Evolutionary conservation across 2,888 invertebrate genomes (phyloP).

Genomic region (Parochlus steinenii): DNA sequence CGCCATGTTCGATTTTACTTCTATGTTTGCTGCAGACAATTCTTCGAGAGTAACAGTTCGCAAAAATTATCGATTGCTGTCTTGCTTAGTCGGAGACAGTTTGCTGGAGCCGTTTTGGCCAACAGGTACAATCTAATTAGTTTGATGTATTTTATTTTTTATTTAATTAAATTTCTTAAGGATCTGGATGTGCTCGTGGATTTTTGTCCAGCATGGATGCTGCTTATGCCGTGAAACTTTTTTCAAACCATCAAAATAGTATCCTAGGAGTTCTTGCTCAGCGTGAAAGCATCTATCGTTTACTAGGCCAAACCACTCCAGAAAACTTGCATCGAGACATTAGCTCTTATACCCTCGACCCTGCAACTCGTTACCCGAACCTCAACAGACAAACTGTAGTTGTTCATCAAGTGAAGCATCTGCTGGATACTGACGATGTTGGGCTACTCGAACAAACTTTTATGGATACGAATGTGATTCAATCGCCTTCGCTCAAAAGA

Average conservation of each 20-base stretch:
- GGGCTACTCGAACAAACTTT: constrained; percentile 35
- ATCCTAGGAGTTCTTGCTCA: constrained; percentile 74
- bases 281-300: constrained; percentile 74
- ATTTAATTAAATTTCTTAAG: too few relatives aligned
- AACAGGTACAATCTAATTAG: too few relatives aligned
- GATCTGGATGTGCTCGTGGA: constrained; percentile 94
- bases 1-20: constrained; percentile 98
- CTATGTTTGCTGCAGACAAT: constrained; percentile 95
- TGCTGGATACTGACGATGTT: constrained; percentile 56
- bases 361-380: constrained; percentile 72
- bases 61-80: constrained; percentile 62
- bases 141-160: too few relatives aligned
- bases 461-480: constrained; percentile 29
- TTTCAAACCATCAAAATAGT: constrained; percentile 48
- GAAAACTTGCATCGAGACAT: constrained; percentile 88
- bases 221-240: constrained; percentile 83
- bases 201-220: constrained; percentile 92
- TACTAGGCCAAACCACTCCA: constrained; percentile 85
- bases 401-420: constrained; percentile 54
- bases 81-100: constrained; percentile 90
- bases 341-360: constrained; percentile 72
- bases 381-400: constrained; percentile 58
- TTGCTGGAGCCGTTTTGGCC: constrained; percentile 98
- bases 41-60: constrained; percentile 64
- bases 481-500: constrained; percentile 28